Conservation (phyloP, 2,113 vertebrate genomes). For the Corydoras sp. region DNA sequence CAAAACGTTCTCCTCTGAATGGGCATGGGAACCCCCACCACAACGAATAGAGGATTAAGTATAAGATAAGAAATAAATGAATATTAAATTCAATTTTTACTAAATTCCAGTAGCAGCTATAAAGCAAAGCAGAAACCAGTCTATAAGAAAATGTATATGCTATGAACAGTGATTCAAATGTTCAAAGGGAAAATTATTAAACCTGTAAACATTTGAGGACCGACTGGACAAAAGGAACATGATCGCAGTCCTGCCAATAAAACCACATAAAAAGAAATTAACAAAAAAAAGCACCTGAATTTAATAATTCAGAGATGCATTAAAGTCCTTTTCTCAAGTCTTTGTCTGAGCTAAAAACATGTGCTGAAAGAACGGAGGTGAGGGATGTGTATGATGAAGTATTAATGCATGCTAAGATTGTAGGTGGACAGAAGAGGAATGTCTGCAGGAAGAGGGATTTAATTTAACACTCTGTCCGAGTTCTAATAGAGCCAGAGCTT, state of each 20-base stretch:
- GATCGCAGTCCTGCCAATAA: background rate
- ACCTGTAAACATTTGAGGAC: background rate
- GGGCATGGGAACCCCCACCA: no score
- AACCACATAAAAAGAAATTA: background rate
- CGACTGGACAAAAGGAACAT: background rate
- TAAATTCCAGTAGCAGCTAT: no score
- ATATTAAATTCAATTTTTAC: no score
- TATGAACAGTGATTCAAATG: no score
- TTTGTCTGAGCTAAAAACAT: conserved; percentile 21
- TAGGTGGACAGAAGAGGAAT: conserved; percentile 44
- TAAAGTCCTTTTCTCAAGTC: no score
- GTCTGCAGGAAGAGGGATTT: conserved; percentile 40
- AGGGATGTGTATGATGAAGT: conserved; percentile 1
- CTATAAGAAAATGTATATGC: no score
- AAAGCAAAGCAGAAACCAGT: no score
- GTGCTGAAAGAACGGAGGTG: conserved; percentile 2
- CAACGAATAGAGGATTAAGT: no score
- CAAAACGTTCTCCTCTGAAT: no score
- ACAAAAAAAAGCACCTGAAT: background rate
- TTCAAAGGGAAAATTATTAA: no score
- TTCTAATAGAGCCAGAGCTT: conserved; percentile 4
- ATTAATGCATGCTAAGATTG: conserved; percentile 47
- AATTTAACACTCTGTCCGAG: conserved; percentile 45
- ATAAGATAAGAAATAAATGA: no score
- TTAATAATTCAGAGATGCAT: no score